Conservation (phyloP, 2,113 vertebrate genomes). For the Oxyruncus cristatus region DNA sequence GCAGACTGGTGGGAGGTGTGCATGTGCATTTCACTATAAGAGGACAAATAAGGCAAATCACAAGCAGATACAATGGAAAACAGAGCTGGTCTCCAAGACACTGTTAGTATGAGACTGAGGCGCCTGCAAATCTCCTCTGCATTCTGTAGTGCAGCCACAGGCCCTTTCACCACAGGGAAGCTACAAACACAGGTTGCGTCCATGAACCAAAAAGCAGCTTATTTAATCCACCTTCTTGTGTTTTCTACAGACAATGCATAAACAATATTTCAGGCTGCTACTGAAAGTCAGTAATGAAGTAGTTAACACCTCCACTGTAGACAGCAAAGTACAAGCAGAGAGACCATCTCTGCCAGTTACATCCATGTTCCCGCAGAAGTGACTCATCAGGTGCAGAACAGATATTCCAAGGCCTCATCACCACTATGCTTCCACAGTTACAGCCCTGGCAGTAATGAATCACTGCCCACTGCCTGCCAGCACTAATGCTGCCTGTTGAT, state of each 20-base stretch:
- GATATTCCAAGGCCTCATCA: not conserved
- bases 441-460: not conserved
- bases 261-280: not conserved
- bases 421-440: not conserved
- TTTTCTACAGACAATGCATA: not conserved
- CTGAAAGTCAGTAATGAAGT: not conserved
- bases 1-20: not conserved
- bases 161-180: not conserved
- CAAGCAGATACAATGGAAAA: not conserved
- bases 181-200: not conserved
- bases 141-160: not conserved
- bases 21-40: not conserved
- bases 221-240: not conserved
- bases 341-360: not conserved
- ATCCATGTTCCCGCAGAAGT: not conserved
- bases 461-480: conserved; percentile 13
- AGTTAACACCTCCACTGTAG: not conserved
- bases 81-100: not conserved
- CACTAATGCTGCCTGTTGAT: not conserved
- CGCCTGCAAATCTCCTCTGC: not conserved
- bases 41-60: not conserved
- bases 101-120: not conserved
- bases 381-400: conserved; percentile 42
- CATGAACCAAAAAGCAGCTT: not conserved
- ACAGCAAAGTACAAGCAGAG: not conserved